Evolutionary conservation across 2,888 invertebrate species (phyloP).

Genomic region (Venusia cambrica): DNA sequence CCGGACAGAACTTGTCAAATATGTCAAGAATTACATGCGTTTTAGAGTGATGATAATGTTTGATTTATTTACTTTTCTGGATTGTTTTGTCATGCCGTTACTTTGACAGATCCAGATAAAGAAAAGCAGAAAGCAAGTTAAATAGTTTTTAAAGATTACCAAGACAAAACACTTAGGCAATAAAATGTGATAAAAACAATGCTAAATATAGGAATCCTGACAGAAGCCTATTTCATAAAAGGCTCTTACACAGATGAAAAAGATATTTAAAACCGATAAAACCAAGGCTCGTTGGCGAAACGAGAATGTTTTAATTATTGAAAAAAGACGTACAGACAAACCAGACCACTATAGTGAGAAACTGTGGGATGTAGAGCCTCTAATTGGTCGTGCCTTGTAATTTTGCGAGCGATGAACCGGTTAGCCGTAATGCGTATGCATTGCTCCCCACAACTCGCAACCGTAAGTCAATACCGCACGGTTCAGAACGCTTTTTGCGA

Average conservation of each 20-base stretch:
- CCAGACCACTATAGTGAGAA: constrained; percentile 20
- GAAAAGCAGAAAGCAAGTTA: no score
- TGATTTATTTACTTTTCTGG: no score
- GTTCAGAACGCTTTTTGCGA: not conserved
- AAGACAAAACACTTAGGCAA: no score
- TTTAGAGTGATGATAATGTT: no score
- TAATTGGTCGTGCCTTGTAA: constrained; percentile 31
- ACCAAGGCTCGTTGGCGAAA: constrained; percentile 4
- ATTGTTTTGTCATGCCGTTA: no score
- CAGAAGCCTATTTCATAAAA: no score
- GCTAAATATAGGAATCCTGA: no score
- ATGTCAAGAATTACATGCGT: no score
- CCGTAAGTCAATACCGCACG: constrained; percentile 9
- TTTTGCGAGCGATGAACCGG: constrained; percentile 27
- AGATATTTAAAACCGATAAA: constrained; percentile 4
- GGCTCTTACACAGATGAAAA: not conserved
- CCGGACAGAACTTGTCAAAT: no score
- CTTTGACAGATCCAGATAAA: no score
- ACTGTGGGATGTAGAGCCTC: constrained; percentile 22
- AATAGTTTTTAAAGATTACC: no score
- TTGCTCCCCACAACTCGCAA: constrained; percentile 1
- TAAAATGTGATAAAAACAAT: no score
- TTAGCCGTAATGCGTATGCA: constrained; percentile 19
- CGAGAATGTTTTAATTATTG: constrained; percentile 12
- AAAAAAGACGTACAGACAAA: constrained; percentile 14